phyloP scores from a whole-genome alignment of 2,888 invertebrate genomes.

The Parnassius mnemosyne region DNA sequence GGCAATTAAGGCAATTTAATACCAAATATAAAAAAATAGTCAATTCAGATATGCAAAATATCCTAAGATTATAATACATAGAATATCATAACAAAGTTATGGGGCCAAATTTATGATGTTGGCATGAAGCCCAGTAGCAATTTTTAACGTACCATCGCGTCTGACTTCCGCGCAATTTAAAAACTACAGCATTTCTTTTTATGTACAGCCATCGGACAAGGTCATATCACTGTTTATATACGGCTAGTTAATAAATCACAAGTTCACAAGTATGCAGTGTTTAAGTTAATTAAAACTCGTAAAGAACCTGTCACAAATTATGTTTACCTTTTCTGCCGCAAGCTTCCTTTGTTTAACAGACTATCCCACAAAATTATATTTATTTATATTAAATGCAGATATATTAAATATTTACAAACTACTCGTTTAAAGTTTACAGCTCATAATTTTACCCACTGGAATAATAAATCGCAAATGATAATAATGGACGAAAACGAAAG shows the following conservation, averaged over 20 bases:
- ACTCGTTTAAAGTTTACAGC: too few relatives aligned
- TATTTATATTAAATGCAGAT: too few relatives aligned
- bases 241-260: slow-evolving; percentile 19
- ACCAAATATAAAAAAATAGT: slow-evolving; percentile 32
- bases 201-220: slow-evolving; percentile 11
- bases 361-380: background rate
- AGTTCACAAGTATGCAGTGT: background rate
- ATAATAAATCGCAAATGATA: too few relatives aligned
- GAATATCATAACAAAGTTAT: slow-evolving; percentile 30
- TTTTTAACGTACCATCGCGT: background rate
- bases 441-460: too few relatives aligned
- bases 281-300: too few relatives aligned
- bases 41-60: slow-evolving; percentile 46
- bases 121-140: slow-evolving; percentile 7
- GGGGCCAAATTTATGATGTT: slow-evolving; percentile 33
- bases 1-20: slow-evolving; percentile 23
- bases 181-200: slow-evolving; percentile 15
- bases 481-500: too few relatives aligned
- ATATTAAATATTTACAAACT: too few relatives aligned
- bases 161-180: background rate
- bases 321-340: slow-evolving; percentile 3
- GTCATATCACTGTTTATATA: slow-evolving; percentile 11
- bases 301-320: slow-evolving; percentile 6
- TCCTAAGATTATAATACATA: slow-evolving; percentile 29
- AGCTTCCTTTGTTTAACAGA: background rate